phyloP scores from a whole-genome alignment of 2,797 vertebrate genomes.

The Poeciliopsis presidionis region DNA sequence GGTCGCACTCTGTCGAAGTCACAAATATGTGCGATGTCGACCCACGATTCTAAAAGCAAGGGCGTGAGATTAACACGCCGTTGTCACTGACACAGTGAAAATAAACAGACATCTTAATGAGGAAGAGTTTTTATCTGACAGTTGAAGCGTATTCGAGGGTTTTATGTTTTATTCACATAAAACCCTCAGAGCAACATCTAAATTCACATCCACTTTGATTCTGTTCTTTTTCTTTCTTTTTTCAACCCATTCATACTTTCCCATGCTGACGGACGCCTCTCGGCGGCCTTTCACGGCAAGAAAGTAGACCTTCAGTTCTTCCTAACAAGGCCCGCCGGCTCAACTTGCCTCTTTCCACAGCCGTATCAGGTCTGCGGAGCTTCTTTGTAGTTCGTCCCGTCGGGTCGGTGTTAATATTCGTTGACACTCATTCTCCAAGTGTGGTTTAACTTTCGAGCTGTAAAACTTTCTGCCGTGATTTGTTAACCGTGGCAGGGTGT shows the following conservation, averaged over 20 bases:
- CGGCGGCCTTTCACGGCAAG: conserved; percentile 60
- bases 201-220: conserved; percentile 64
- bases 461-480: conserved; percentile 61
- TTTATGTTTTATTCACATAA: conserved; percentile 27
- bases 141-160: not conserved
- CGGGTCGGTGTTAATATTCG: conserved; percentile 64
- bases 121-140: not conserved
- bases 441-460: conserved; percentile 58
- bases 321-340: conserved; percentile 58
- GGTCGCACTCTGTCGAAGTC: not conserved
- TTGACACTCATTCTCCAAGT: conserved; percentile 42
- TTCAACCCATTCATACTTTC: conserved; percentile 44
- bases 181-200: conserved; percentile 43
- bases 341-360: conserved; percentile 18
- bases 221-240: conserved; percentile 26
- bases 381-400: conserved; percentile 30
- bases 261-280: conserved; percentile 62
- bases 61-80: not conserved
- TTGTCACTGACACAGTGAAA: not conserved
- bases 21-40: not conserved
- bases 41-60: not conserved
- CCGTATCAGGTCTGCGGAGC: conserved; percentile 32
- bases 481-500: conserved; percentile 61
- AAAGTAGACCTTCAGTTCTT: conserved; percentile 48
- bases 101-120: not conserved